Evolutionary conservation across 2,888 invertebrate species (phyloP), one percentile per base, ranked within the genome.

Genomic region (Cynaeus angustus): DNA sequence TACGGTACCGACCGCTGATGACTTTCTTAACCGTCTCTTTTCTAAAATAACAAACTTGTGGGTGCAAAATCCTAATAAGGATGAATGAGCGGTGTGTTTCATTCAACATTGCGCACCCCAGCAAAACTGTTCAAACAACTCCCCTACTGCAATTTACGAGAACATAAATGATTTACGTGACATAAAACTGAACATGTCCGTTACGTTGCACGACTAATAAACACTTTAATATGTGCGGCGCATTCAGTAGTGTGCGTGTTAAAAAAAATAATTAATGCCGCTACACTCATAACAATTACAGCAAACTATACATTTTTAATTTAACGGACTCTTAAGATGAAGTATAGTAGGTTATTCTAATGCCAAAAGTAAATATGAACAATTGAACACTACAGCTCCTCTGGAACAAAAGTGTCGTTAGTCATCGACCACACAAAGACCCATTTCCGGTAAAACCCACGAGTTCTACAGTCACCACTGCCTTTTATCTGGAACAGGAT

Each of bases 181-280:
- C 53, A 65, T 65, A 65, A 65, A 65, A 65, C 53, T 30, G 53
- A 65, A 65, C 53, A 65, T 65, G 65, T 65, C 65, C 65, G 65
- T 65, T 65, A 65, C 52, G 53, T 53, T 64, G 64, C 46, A 55
- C 65, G 53, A 53, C 53, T 55, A 64, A 65, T 65, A 65, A 65
- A 65, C 65, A 55, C 65, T 53, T 41, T 53, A 65, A 65, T 65
- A 53, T 65, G 65, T 65, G 65, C 43, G 30, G 53, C 55, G 55
- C 45, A 65, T 65, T 65, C 53, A 55, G 65, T 33, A 45, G 33
- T 45, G 55, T 65, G 65, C 65, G 65, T 65, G 65, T 65, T 65
- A 55, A 65, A 65, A 62, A 64, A 65, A 65, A 65, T 65, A 65
- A 65, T 65, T 65, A 53, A 53, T 65, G 53, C 65, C 65, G 65